Evolutionary conservation across 2,113 vertebrate species (phyloP).

Genomic region (Beaufortia kweichowensis): DNA sequence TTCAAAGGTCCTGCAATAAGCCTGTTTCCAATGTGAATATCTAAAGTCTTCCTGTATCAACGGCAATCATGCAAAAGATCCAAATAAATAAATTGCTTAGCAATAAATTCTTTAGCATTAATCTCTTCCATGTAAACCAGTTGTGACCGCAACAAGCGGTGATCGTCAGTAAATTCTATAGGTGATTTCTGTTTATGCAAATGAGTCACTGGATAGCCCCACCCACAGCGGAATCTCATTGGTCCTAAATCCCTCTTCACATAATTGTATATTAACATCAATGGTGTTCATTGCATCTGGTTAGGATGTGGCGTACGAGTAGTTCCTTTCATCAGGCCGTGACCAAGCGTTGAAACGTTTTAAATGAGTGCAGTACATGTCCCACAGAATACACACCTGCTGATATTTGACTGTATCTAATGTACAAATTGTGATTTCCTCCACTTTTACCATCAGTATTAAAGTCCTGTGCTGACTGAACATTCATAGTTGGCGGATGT

Average conservation of each 20-base stretch:
- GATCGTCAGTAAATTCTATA: too few relatives aligned
- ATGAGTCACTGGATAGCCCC: neutral
- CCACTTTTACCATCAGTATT: conserved; percentile 30
- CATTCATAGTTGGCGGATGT: conserved; percentile 31
- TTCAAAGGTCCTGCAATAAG: conserved; percentile 38
- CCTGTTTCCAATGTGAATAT: neutral
- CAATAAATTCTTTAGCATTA: conserved; percentile 56
- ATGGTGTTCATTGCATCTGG: neutral
- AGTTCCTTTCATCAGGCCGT: neutral
- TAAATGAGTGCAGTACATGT: neutral
- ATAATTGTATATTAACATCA: conserved; percentile 1
- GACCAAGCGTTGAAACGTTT: neutral
- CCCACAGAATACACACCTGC: conserved; percentile 6
- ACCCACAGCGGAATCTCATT: neutral
- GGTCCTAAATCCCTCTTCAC: neutral
- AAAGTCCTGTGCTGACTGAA: conserved; percentile 34
- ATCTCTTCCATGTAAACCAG: too few relatives aligned
- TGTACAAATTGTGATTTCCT: conserved; percentile 46
- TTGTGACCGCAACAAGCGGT: too few relatives aligned
- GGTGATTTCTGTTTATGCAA: neutral
- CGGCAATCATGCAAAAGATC: conserved; percentile 26
- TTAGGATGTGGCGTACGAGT: neutral
- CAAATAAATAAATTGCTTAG: conserved; percentile 70
- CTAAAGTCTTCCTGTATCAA: conserved; percentile 48
- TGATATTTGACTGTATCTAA: conserved; percentile 63